These are phyloP conservation scores for Oceanodroma tethys DNA, from an alignment of 2,113 vertebrate species.

Conservation along the genomic window DNA sequence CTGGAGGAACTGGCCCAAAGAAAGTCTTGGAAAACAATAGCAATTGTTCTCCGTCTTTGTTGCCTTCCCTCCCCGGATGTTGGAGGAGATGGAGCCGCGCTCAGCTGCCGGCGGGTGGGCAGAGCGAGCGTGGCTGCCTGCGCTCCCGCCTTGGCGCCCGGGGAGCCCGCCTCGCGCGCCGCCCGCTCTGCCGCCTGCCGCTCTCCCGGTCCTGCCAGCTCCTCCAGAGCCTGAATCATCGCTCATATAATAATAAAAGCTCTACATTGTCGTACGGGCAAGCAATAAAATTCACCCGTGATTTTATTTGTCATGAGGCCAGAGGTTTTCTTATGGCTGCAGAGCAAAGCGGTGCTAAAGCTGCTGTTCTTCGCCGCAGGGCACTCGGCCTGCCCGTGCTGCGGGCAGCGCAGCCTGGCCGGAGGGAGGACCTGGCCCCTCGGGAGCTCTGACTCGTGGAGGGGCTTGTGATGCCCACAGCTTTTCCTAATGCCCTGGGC, in stretches of 20 bases:
- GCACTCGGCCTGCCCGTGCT: accelerated
- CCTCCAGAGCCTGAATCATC: neutral
- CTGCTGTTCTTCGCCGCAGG: neutral
- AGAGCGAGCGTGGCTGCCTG: neutral
- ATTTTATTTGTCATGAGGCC: neutral
- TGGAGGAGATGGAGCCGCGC: neutral
- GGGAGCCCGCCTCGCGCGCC: neutral
- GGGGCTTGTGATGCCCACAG: neutral
- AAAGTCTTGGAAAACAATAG: slow-evolving; percentile 38
- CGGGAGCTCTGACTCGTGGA: too few species aligned
- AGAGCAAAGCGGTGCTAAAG: neutral
- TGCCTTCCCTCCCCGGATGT: slow-evolving; percentile 8
- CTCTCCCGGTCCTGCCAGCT: neutral
- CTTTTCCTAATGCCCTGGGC: accelerated
- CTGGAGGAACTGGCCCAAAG: neutral
- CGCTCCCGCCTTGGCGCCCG: neutral
- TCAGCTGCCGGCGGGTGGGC: neutral
- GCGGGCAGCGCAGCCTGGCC: neutral
- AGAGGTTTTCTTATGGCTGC: neutral
- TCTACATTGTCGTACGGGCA: accelerated
- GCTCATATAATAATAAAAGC: accelerated
- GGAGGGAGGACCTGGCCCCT: too few species aligned
- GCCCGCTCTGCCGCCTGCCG: accelerated
- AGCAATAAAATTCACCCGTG: accelerated
- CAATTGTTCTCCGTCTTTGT: slow-evolving; percentile 54